Evolutionary conservation across 2,113 vertebrate species (phyloP).

Genomic region (Tupaia chinensis): DNA sequence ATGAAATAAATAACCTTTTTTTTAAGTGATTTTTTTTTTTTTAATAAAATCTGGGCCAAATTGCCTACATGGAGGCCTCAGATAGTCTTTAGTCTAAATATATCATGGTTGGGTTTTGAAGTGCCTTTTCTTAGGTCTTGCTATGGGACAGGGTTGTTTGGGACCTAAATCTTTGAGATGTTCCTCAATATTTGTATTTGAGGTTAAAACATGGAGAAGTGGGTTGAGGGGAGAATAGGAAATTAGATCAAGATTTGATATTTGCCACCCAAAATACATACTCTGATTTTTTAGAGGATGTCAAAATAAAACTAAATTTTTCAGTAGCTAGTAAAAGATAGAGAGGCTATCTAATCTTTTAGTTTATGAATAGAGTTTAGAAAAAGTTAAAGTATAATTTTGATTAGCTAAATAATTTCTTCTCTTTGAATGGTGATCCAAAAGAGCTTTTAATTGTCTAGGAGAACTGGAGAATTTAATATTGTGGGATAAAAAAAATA

Average conservation of each 20-base stretch:
- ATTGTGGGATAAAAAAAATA: neutral
- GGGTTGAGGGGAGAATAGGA: neutral
- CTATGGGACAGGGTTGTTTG: neutral
- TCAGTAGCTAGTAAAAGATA: neutral
- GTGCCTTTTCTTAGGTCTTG: conserved; percentile 14
- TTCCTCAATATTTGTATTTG: neutral
- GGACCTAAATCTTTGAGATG: neutral
- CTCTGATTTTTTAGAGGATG: neutral
- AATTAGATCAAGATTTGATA: neutral
- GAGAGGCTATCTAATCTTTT: conserved; percentile 1
- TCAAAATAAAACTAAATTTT: neutral
- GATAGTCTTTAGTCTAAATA: conserved; percentile 18
- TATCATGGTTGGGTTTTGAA: conserved; percentile 12
- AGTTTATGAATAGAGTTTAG: conserved; percentile 22
- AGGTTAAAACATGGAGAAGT: neutral
- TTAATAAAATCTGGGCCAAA: neutral
- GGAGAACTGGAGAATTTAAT: neutral
- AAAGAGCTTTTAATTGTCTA: neutral
- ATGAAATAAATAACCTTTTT: too few relatives aligned
- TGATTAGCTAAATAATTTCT: neutral
- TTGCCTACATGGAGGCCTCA: neutral
- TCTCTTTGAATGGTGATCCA: neutral
- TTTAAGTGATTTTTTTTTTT: too few relatives aligned
- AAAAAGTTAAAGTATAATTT: neutral
- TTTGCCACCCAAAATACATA: neutral